Evolutionary conservation across 2,888 invertebrate species (phyloP).

Genomic region (Dyspetes luteomarginatus): DNA sequence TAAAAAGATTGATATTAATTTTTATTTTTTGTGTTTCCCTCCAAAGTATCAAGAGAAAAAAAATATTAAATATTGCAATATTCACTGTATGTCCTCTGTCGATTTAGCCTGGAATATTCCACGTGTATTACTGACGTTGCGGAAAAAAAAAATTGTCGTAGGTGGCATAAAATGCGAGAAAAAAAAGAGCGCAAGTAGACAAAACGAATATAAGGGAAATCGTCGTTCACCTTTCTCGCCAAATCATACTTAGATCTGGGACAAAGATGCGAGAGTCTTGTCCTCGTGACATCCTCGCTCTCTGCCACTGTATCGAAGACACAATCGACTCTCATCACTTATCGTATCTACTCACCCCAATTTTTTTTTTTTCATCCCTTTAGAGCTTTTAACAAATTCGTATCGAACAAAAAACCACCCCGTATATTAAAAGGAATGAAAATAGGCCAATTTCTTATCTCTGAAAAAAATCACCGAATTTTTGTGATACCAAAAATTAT

Average conservation of each 20-base stretch:
- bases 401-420: neutral
- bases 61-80: no score
- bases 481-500: no score
- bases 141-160: neutral
- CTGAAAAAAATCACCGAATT: no score
- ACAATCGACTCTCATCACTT: slow-evolving; percentile 23
- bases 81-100: no score
- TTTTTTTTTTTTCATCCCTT: neutral
- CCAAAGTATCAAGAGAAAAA: no score
- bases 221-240: slow-evolving; percentile 21
- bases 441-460: neutral
- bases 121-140: no score
- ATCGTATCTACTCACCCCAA: neutral
- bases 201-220: slow-evolving; percentile 34
- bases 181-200: neutral
- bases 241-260: slow-evolving; percentile 65
- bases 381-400: neutral
- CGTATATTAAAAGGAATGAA: neutral
- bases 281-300: neutral
- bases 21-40: no score
- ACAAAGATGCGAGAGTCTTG: slow-evolving; percentile 60
- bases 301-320: slow-evolving; percentile 41
- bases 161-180: neutral
- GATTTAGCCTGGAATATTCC: no score
- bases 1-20: no score